Base-by-base conservation (phyloP, 2,113 vertebrate species). In the Grammomys dolichurus region DNA sequence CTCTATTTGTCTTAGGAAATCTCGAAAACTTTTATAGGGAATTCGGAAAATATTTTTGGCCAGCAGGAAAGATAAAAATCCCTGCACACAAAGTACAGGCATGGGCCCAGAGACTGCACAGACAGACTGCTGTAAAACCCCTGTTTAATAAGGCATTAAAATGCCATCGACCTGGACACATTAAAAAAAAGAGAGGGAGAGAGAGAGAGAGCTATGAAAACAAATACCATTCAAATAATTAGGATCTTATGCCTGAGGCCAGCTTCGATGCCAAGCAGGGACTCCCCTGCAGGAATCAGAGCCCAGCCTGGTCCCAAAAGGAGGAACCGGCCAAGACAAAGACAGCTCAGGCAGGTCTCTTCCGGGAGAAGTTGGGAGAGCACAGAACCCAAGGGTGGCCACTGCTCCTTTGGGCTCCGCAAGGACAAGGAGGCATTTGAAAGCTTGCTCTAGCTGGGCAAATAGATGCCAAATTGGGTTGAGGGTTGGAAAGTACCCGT, bases 91-190 rank as follows among this genome's bases (percentile, higher is more conserved):
- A 98, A 98, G 98, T 98, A 97, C 98, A 99, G 98, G 97, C 98
- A 96, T 54, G 97, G 98, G 98, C 98, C 97, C 98, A 98, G 98
- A 98, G 95, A 96, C 91, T 94, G 96, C 98, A 98, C 98, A 98
- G 98, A 98, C 98, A 96, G 98, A 98, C 98, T 98, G 98, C 99
- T 98, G 98, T 98, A 98, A 99, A 99, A 98, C 96, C 96, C 92
- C 98, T 97, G 58, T 98, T 98, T 98, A 99, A 99, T 98, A 98
- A 98, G 98, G 98, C 98, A 98, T 99, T 99, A 98, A 99, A 99
- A 99, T 99, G 98, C 98, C 98, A 98, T 98, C 98, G 98, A 98
- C 97, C 97, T 97, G 98, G 97, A 98, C 98, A 98, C 98, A 97
- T 97, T 56, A 95, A 98, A 95, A 97, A 98, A 98, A 31, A 92